phyloP scores from a whole-genome alignment of 2,113 vertebrate genomes.

The Herpetotheres cachinnans region DNA sequence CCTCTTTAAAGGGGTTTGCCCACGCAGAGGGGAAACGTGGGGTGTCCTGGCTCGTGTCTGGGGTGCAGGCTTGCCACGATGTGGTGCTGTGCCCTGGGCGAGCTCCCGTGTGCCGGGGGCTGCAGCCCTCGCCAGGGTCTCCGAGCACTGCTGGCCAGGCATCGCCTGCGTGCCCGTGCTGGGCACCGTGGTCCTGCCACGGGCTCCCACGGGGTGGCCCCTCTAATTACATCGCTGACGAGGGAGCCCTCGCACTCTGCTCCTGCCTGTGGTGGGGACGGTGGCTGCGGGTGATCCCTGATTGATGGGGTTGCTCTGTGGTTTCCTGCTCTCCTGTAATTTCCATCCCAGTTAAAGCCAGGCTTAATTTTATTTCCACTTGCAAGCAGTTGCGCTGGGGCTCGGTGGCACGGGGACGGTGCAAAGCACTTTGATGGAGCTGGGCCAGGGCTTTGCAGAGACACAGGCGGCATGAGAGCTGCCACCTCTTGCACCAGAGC shows the following conservation, averaged over 20 bases:
- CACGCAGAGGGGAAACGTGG: accelerated
- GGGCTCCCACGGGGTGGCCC: no score
- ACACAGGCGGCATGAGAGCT: accelerated
- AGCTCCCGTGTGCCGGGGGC: not conserved
- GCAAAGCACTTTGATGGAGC: not conserved
- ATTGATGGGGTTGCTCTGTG: not conserved
- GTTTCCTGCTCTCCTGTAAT: not conserved
- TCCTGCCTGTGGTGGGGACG: not conserved
- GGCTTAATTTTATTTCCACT: not conserved
- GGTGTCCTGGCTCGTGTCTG: not conserved
- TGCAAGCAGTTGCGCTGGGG: not conserved
- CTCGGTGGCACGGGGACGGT: accelerated
- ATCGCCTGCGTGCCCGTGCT: not conserved
- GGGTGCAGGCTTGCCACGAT: not conserved
- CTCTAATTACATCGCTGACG: not conserved
- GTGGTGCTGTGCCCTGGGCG: accelerated
- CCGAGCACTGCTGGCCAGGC: not conserved
- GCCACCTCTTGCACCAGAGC: not conserved
- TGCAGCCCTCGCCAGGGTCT: no score
- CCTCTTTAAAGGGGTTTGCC: not conserved
- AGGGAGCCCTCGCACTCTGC: not conserved
- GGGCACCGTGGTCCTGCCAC: not conserved
- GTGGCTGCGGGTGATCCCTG: not conserved
- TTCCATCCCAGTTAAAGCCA: not conserved
- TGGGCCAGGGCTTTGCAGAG: not conserved